Conservation (phyloP, 1,140 invertebrate species). For the Anagrus nilaparvatae region DNA sequence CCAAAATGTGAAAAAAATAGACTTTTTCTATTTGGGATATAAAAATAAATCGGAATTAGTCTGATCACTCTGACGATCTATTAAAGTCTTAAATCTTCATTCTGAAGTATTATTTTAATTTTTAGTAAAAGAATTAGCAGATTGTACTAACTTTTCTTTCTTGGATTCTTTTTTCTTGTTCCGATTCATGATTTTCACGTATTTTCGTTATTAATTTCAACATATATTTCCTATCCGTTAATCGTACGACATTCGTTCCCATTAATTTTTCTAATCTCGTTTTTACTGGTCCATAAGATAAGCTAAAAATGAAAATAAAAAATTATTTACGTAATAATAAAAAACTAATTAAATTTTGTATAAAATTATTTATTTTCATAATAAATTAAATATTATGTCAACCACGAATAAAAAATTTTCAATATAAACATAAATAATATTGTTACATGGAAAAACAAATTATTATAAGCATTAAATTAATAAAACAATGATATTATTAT, state of each 20-base stretch:
- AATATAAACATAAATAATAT: no score
- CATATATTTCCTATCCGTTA: slow-evolving; percentile 58
- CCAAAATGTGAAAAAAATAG: no score
- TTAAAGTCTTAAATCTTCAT: slow-evolving; percentile 6
- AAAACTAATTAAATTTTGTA: not conserved
- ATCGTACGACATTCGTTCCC: slow-evolving; percentile 52
- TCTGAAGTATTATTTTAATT: not conserved
- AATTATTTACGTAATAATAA: not conserved
- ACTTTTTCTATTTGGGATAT: no score
- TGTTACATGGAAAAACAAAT: no score
- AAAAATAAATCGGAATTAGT: no score
- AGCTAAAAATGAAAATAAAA: slow-evolving; percentile 34
- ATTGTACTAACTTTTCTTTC: slow-evolving; percentile 50
- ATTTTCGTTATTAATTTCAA: slow-evolving; percentile 49
- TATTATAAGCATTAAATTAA: no score
- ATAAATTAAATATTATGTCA: not conserved
- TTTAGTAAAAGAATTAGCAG: slow-evolving; percentile 1
- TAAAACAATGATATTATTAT: no score
- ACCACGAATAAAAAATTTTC: not conserved
- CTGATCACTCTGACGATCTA: no score
- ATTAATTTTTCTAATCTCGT: slow-evolving; percentile 51
- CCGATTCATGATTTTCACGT: slow-evolving; percentile 48
- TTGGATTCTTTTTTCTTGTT: slow-evolving; percentile 50
- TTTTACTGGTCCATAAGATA: slow-evolving; percentile 44
- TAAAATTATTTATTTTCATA: not conserved